A percentile compares a stretch with the other conserved stretches of the same genome.
Conservation (phyloP, 1,140 invertebrate genomes). For the Eriocheir sinensis region DNA sequence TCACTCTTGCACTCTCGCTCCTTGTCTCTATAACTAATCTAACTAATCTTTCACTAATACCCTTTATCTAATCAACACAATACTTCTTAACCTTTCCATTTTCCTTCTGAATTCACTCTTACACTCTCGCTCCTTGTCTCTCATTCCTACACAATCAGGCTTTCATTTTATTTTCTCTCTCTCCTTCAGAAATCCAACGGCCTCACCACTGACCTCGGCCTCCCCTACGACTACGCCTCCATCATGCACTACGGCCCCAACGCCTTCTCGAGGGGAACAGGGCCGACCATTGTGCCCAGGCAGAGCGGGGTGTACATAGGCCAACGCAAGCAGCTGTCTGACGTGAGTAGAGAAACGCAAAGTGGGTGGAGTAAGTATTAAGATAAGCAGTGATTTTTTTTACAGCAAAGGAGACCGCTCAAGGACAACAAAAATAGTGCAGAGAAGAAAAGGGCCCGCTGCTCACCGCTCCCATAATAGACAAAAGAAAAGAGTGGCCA, state of each 20-base stretch:
- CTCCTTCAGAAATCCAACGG: background rate
- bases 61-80: too few species aligned
- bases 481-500: too few species aligned
- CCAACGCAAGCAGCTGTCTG: conserved; percentile 81
- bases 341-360: conserved; percentile 34
- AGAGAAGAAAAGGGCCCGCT: too few species aligned
- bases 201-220: conserved; percentile 16
- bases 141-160: background rate
- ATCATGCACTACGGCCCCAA: conserved; percentile 84
- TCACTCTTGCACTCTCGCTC: too few species aligned
- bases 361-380: too few species aligned
- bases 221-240: conserved; percentile 83
- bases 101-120: background rate
- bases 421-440: too few species aligned
- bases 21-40: too few species aligned
- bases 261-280: conserved; percentile 82
- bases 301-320: conserved; percentile 81
- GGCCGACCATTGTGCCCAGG: conserved; percentile 82
- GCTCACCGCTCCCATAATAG: too few species aligned
- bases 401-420: too few species aligned
- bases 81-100: background rate
- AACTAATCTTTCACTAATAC: too few species aligned
- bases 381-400: too few species aligned
- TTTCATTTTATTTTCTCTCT: background rate
- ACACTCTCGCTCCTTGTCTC: background rate